These are phyloP conservation scores for Sebastes cheni DNA, from an alignment of 2,797 vertebrate genomes.

Conservation along the genomic window DNA sequence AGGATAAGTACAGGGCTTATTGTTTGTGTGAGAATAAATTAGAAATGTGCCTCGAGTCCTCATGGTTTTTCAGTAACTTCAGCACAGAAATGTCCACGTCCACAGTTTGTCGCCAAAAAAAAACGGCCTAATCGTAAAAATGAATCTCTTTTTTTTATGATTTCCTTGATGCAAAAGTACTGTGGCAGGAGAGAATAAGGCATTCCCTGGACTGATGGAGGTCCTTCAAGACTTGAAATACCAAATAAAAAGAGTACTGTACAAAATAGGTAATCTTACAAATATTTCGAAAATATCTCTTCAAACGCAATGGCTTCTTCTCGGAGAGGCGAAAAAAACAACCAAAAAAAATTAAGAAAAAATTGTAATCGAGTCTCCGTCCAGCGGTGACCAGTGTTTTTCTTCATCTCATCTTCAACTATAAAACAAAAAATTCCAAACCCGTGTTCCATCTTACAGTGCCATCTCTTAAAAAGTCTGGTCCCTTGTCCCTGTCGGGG, in stretches of 20 bases:
- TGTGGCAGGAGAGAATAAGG: constrained; percentile 81
- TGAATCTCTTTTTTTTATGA: constrained; percentile 18
- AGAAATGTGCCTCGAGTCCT: constrained; percentile 68
- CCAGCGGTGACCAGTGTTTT: constrained; percentile 79
- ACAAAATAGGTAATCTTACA: constrained; percentile 86
- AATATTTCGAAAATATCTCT: constrained; percentile 85
- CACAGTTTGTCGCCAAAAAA: constrained; percentile 56
- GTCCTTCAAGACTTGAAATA: constrained; percentile 80
- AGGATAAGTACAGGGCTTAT: constrained; percentile 52
- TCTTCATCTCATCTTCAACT: constrained; percentile 71
- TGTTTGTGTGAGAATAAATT: constrained; percentile 66
- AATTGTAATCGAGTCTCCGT: constrained; percentile 71
- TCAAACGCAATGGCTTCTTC: constrained; percentile 85
- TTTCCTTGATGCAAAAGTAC: constrained; percentile 58
- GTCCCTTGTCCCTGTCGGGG: constrained; percentile 46
- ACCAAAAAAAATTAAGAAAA: constrained; percentile 18
- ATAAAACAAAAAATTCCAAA: constrained; percentile 73
- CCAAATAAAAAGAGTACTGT: constrained; percentile 81
- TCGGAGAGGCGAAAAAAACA: constrained; percentile 54
- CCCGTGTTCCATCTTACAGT: constrained; percentile 83
- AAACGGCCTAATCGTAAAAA: constrained; percentile 47
- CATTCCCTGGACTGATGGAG: constrained; percentile 82
- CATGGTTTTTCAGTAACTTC: constrained; percentile 68
- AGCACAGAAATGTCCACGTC: constrained; percentile 64
- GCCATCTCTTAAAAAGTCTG: constrained; percentile 75